Evolutionary conservation across 2,113 vertebrate species (phyloP).

Genomic region (Rattus rattus): DNA sequence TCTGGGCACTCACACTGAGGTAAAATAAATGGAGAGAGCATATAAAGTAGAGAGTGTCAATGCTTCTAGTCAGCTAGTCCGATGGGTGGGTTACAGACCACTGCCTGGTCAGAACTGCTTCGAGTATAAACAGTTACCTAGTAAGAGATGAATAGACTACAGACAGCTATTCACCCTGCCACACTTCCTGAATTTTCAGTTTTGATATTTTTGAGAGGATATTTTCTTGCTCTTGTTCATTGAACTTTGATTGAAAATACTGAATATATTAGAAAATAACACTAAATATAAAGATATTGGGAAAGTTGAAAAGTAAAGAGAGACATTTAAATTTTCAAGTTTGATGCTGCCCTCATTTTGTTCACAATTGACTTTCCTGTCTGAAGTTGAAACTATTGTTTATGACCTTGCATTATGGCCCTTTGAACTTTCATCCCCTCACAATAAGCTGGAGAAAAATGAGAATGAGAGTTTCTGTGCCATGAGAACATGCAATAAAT

Average conservation of each 20-base stretch:
- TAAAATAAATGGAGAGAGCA: neutral
- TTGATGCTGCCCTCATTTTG: neutral
- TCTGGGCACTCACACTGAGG: neutral
- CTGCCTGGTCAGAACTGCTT: neutral
- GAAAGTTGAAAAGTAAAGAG: neutral
- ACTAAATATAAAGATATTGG: neutral
- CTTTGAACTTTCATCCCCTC: neutral
- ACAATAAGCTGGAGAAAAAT: neutral
- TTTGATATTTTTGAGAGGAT: neutral
- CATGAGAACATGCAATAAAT: neutral
- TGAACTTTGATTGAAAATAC: neutral
- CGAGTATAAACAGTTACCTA: neutral
- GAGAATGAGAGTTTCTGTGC: neutral
- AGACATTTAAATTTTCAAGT: neutral
- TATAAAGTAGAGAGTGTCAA: neutral
- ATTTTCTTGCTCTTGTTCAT: neutral
- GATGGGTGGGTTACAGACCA: neutral
- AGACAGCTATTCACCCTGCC: neutral
- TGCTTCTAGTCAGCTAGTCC: neutral
- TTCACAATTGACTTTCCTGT: neutral
- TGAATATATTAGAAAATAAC: neutral
- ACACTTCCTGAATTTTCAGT: neutral
- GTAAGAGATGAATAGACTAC: neutral
- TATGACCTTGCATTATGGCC: neutral
- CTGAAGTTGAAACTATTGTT: neutral